phyloP scores from a whole-genome alignment of 1,140 invertebrate genomes.

The Bemisia tabaci region DNA sequence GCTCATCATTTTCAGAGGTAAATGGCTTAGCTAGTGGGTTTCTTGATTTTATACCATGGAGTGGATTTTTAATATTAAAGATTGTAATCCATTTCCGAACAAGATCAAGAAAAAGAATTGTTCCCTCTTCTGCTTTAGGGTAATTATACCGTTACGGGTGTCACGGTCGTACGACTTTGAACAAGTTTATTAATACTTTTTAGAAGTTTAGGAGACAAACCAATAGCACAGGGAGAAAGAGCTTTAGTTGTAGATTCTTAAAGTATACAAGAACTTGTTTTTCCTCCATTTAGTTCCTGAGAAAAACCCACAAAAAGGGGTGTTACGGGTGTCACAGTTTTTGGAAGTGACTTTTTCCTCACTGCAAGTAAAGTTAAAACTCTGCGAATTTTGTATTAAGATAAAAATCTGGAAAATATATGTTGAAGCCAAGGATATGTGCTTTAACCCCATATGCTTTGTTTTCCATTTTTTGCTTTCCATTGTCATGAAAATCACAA shows the following conservation, averaged over 20 bases:
- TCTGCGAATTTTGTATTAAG: neutral
- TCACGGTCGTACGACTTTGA: neutral
- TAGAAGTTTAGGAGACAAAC: neutral
- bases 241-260: neutral
- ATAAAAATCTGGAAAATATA: neutral
- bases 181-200: neutral
- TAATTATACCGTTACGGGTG: neutral
- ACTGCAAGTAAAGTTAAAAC: neutral
- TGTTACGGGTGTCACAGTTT: neutral
- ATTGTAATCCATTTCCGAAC: neutral
- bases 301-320: neutral
- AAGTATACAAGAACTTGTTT: neutral
- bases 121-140: no score
- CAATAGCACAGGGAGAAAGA: neutral
- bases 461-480: no score
- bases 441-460: no score
- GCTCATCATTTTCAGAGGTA: neutral
- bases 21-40: neutral
- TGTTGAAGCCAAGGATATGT: neutral
- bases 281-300: neutral
- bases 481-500: neutral
- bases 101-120: neutral
- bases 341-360: neutral
- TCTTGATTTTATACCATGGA: neutral
- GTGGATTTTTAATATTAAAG: neutral